A percentile compares a stretch with the other conserved stretches of the same genome.
phyloP scores from a whole-genome alignment of 2,797 vertebrate genomes.

The Botia almorhae region DNA sequence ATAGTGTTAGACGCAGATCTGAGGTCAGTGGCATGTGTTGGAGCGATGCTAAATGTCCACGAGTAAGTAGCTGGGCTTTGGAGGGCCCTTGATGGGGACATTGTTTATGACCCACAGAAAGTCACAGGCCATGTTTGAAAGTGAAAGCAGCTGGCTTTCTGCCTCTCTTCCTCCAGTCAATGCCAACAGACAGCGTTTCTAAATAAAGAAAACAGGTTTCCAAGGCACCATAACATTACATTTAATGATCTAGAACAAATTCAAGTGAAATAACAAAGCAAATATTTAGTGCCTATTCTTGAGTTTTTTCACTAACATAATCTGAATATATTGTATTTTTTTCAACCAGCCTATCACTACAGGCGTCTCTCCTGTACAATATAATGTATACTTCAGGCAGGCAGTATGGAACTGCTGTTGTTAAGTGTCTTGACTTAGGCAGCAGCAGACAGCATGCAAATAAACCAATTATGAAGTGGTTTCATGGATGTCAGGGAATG shows the following conservation, averaged over 20 bases:
- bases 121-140: constrained; percentile 35
- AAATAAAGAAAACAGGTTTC: too few species aligned
- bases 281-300: too few species aligned
- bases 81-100: constrained; percentile 69
- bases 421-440: too few species aligned
- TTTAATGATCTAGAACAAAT: background rate
- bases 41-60: constrained; percentile 73
- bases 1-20: constrained; percentile 63
- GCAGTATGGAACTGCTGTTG: background rate
- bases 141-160: background rate
- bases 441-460: background rate
- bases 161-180: background rate
- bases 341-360: too few species aligned
- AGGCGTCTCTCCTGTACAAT: too few species aligned
- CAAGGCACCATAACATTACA: background rate
- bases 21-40: constrained; percentile 61
- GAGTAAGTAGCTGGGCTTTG: constrained; percentile 59
- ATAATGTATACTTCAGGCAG: background rate
- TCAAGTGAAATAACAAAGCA: background rate
- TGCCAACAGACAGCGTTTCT: background rate
- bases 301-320: too few species aligned
- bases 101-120: constrained; percentile 76
- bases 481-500: background rate
- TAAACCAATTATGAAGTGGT: background rate
- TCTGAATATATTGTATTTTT: too few species aligned